These are phyloP conservation scores for Caenorhabditis elegans DNA, from an alignment of 1,140 invertebrate species.

Conservation along the genomic window DNA sequence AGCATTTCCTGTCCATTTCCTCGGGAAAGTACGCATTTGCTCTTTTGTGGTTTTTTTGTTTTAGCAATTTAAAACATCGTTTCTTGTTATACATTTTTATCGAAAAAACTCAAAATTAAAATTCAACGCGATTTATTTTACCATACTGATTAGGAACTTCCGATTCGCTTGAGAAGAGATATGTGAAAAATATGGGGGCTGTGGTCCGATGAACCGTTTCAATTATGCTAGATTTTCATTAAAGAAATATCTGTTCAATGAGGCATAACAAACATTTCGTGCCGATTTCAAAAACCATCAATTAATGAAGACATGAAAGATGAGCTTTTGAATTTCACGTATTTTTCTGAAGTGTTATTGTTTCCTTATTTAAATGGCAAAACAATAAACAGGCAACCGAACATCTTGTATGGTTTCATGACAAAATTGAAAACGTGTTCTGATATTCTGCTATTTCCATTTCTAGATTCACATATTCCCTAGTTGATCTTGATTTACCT, in stretches of 20 bases:
- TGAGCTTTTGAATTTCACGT: neutral
- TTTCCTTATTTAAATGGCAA: slow-evolving; percentile 3
- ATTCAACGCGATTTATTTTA: neutral
- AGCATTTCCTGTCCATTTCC: neutral
- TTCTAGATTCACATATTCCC: neutral
- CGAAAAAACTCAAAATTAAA: neutral
- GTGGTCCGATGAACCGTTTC: neutral
- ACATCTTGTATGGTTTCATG: neutral
- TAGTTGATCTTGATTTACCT: slow-evolving; percentile 50
- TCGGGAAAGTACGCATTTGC: neutral
- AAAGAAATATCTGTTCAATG: neutral
- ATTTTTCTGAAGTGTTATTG: neutral
- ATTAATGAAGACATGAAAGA: neutral
- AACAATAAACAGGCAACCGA: neutral
- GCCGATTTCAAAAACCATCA: neutral
- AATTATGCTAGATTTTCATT: neutral
- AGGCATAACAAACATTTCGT: neutral
- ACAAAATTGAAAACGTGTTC: neutral
- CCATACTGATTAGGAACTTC: neutral
- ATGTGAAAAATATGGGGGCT: neutral
- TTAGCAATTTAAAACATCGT: neutral
- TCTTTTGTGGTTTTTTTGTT: no score
- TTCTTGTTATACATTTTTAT: neutral
- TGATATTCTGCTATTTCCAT: neutral
- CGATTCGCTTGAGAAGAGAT: neutral